Conservation (phyloP, 2,113 vertebrate species). For the Pelecanus crispus region DNA sequence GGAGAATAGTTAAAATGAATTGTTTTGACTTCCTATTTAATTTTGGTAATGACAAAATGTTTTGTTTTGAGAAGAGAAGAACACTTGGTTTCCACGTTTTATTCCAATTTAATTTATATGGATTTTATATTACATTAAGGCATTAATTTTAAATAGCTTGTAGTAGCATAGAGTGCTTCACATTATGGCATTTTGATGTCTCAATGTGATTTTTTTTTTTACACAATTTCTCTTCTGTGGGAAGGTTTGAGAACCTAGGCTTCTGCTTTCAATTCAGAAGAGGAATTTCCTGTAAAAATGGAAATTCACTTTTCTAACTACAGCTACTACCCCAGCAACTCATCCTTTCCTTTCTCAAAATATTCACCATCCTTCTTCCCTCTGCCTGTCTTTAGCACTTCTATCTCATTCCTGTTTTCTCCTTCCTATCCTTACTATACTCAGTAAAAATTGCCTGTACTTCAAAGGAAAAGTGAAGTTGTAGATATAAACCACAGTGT, state of each 20-base stretch:
- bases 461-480: neutral
- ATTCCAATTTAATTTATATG: neutral
- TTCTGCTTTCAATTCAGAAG: neutral
- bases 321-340: neutral
- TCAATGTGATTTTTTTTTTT: neutral
- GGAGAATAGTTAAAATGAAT: neutral
- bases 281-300: neutral
- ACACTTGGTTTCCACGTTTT: neutral
- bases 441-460: neutral
- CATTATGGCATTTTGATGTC: neutral
- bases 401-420: neutral
- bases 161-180: neutral
- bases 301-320: neutral
- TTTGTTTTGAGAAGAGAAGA: neutral
- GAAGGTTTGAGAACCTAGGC: neutral
- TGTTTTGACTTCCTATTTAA: slow-evolving; percentile 16
- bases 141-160: slow-evolving; percentile 33
- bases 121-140: neutral
- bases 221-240: neutral
- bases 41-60: slow-evolving; percentile 2
- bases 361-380: neutral
- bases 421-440: neutral
- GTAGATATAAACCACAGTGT: neutral
- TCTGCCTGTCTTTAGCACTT: neutral
- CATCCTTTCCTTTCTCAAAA: neutral